Conservation (phyloP, 2,113 vertebrate genomes). For the Tyrannus savana region DNA sequence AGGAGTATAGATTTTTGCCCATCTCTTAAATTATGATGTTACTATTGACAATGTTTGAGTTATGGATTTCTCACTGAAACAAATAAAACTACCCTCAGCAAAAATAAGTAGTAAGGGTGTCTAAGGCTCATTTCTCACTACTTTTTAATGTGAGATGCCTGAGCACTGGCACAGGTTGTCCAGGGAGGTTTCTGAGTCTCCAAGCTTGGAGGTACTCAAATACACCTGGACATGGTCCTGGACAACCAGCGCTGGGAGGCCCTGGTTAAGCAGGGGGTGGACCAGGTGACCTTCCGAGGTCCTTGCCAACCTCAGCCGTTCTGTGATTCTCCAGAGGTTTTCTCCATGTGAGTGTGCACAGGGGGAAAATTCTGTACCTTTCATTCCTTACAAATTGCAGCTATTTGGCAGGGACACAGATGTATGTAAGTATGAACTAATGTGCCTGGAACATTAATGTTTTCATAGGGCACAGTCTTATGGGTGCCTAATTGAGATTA, state of each 20-base stretch:
- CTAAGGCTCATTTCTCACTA: not conserved
- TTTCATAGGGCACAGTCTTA: not conserved
- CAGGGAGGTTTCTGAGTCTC: not conserved
- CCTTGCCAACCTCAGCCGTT: not conserved
- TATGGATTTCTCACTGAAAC: not conserved
- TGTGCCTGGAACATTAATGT: not conserved
- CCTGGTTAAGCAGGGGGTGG: not conserved
- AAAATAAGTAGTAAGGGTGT: not conserved
- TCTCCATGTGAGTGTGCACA: rapidly evolving
- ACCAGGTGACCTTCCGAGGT: not conserved
- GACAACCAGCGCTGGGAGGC: not conserved
- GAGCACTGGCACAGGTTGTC: not conserved
- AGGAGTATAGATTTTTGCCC: not conserved
- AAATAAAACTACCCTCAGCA: not conserved
- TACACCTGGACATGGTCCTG: not conserved
- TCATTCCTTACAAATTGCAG: not conserved
- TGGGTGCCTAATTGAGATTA: not conserved
- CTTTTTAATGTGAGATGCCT: not conserved
- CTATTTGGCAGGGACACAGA: not conserved
- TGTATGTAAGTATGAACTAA: not conserved
- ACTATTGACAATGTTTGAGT: not conserved
- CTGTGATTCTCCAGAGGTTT: not conserved
- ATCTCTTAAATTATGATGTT: not conserved
- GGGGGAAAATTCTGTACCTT: not conserved
- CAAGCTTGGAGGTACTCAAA: not conserved